phyloP scores from a whole-genome alignment of 1,140 invertebrate genomes.

The Penaeus vannamei region DNA sequence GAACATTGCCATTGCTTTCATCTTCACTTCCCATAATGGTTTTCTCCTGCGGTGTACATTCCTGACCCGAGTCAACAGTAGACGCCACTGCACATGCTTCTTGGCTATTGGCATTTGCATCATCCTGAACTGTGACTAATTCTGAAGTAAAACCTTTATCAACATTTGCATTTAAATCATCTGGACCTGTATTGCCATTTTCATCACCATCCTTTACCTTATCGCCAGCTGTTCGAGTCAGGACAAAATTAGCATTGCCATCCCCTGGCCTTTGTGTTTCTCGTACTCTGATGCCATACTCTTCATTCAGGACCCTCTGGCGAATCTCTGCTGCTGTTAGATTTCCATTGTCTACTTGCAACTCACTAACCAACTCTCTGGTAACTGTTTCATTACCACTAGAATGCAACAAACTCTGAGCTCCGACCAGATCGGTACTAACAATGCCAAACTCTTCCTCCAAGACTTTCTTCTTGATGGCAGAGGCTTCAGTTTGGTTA shows the following conservation, averaged over 20 bases:
- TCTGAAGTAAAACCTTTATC: neutral
- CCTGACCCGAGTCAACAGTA: neutral
- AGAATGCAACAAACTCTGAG: neutral
- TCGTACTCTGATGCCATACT: constrained; percentile 27
- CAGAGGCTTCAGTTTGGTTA: neutral
- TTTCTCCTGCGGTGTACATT: neutral
- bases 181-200: constrained; percentile 5
- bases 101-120: constrained; percentile 1
- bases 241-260: constrained; percentile 47
- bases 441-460: constrained; percentile 34
- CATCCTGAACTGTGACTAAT: neutral
- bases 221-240: neutral
- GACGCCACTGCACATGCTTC: neutral
- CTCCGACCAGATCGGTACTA: neutral
- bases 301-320: constrained; percentile 33
- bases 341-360: neutral
- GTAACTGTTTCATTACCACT: neutral
- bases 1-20: neutral
- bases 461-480: constrained; percentile 4
- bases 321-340: neutral
- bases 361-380: neutral
- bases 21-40: constrained; percentile 16
- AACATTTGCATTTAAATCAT: constrained; percentile 37
- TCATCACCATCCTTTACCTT: neutral
- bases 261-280: neutral